phyloP scores from a whole-genome alignment of 2,888 invertebrate species.

The Cheilosia scutellata region DNA sequence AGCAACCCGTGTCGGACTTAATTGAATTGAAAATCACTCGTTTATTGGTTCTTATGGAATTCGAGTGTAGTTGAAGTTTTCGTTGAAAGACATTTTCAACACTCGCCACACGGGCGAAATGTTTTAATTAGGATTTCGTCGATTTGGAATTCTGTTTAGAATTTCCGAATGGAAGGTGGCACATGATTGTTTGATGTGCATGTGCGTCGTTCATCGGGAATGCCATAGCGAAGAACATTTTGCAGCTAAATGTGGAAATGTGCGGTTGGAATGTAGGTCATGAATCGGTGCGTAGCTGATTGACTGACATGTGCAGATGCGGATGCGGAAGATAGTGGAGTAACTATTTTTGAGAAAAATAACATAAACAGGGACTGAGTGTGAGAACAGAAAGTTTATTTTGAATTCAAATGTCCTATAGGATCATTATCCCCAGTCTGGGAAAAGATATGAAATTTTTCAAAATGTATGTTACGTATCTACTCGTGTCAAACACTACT shows the following conservation, averaged over 20 bases:
- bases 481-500: no score
- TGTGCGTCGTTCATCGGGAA: not conserved
- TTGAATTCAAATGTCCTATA: no score
- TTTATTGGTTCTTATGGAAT: conserved; percentile 67
- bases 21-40: conserved; percentile 58
- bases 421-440: no score
- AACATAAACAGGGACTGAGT: not conserved
- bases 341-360: not conserved
- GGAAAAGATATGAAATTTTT: no score
- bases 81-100: conserved; percentile 65
- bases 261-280: conserved; percentile 56
- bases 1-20: not conserved
- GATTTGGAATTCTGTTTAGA: conserved; percentile 64
- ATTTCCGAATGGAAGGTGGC: conserved; percentile 60
- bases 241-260: conserved; percentile 61
- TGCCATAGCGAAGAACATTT: conserved; percentile 13
- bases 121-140: conserved; percentile 54
- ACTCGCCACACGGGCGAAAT: conserved; percentile 12
- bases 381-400: no score
- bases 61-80: conserved; percentile 45
- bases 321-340: conserved; percentile 33
- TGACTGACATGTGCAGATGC: conserved; percentile 69
- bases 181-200: conserved; percentile 54
- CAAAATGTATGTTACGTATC: no score
- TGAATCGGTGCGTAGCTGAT: conserved; percentile 61